Conservation (phyloP, 2,888 invertebrate species). For the Folsomia manolachei region DNA sequence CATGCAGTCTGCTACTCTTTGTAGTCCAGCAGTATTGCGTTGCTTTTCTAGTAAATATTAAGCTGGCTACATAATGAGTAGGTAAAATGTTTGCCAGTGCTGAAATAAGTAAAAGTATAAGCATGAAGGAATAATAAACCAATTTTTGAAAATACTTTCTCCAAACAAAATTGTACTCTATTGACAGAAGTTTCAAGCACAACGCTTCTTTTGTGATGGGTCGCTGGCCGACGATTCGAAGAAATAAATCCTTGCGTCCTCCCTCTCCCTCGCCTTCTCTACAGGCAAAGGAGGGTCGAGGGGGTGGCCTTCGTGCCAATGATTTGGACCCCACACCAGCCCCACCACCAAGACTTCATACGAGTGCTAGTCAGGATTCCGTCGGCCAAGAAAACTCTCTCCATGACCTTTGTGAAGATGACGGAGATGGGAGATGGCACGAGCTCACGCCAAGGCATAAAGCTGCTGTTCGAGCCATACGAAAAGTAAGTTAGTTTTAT, state of each 20-base stretch:
- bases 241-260: slow-evolving; percentile 74
- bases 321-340: slow-evolving; percentile 52
- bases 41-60: too few species aligned
- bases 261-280: slow-evolving; percentile 68
- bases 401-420: slow-evolving; percentile 48
- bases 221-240: slow-evolving; percentile 79
- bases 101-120: too few species aligned
- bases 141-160: too few species aligned
- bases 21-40: too few species aligned
- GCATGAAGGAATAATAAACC: too few species aligned
- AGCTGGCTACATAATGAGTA: too few species aligned
- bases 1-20: too few species aligned
- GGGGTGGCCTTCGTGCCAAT: slow-evolving; percentile 52
- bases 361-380: slow-evolving; percentile 77
- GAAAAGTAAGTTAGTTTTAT: slow-evolving; percentile 68
- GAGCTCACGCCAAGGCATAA: slow-evolving; percentile 79
- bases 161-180: too few species aligned
- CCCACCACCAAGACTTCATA: slow-evolving; percentile 58
- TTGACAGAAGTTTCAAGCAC: slow-evolving; percentile 75
- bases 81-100: too few species aligned
- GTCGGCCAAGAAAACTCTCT: slow-evolving; percentile 59
- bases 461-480: slow-evolving; percentile 82
- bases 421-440: slow-evolving; percentile 45
- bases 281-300: slow-evolving; percentile 50
- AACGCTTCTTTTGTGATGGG: slow-evolving; percentile 85